phyloP scores from a whole-genome alignment of 2,797 vertebrate genomes.

The Phalloptychus januarius region DNA sequence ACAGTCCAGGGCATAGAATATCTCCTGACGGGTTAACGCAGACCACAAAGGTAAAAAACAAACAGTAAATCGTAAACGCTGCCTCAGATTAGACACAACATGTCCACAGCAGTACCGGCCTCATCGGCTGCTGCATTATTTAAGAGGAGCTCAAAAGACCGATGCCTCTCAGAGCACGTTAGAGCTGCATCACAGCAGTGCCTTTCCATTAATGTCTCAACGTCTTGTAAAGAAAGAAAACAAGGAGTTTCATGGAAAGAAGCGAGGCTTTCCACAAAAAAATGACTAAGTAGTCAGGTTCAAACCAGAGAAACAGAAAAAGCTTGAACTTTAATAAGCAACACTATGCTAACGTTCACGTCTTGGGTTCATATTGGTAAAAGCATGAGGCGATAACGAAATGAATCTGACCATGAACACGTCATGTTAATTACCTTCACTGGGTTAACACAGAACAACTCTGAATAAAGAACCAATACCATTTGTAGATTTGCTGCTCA shows the following conservation, averaged over 20 bases:
- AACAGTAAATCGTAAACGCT: slow-evolving; percentile 42
- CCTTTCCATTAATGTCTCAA: slow-evolving; percentile 45
- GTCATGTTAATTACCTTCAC: background rate
- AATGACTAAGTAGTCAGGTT: background rate
- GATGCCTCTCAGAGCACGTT: slow-evolving; percentile 29
- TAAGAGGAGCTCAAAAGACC: slow-evolving; percentile 41
- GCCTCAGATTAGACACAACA: slow-evolving; percentile 48
- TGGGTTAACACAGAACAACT: background rate
- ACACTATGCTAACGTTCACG: background rate
- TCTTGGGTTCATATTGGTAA: background rate
- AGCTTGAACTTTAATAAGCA: background rate
- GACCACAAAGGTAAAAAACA: slow-evolving; percentile 33
- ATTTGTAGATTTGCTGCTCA: background rate
- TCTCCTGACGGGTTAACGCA: slow-evolving; percentile 45
- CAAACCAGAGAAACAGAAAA: background rate
- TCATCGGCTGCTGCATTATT: slow-evolving; percentile 50
- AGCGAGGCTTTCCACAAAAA: background rate
- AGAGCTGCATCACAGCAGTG: slow-evolving; percentile 44
- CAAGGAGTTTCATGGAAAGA: slow-evolving; percentile 12
- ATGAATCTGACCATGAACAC: background rate
- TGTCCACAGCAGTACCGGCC: slow-evolving; percentile 31
- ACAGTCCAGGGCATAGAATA: slow-evolving; percentile 24
- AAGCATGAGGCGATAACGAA: background rate
- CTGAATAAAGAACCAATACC: background rate
- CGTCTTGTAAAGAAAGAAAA: slow-evolving; percentile 20